A percentile compares a stretch with the other conserved stretches of the same genome.
Evolutionary conservation across 2,797 vertebrate genomes (phyloP).

Genomic region (Octomys mimax): DNA sequence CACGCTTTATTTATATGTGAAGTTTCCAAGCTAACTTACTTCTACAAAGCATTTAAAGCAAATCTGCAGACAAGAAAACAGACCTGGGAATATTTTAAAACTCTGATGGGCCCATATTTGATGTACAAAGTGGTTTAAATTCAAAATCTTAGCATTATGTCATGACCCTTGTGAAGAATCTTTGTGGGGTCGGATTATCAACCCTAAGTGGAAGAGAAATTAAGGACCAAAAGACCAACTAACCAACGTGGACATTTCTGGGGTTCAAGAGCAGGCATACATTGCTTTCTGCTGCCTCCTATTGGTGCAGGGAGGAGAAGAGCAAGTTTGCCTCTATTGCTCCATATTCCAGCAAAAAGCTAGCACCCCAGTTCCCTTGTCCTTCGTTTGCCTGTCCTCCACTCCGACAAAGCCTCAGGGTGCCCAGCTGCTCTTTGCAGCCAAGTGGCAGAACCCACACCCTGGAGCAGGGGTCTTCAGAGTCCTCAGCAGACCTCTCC

Average conservation of each 20-base stretch:
- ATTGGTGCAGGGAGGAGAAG: neutral
- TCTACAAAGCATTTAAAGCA: constrained; percentile 59
- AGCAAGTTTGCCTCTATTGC: neutral
- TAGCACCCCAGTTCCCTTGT: neutral
- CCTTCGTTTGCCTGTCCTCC: neutral
- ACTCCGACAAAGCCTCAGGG: neutral
- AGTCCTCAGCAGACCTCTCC: neutral
- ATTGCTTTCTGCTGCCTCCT: constrained; percentile 38
- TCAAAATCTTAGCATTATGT: neutral
- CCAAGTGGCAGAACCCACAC: neutral
- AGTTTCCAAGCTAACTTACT: constrained; percentile 10
- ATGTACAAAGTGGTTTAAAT: constrained; percentile 12
- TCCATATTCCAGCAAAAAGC: neutral
- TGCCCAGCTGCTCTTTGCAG: neutral
- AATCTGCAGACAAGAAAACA: neutral
- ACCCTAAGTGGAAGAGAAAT: neutral
- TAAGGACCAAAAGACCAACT: neutral
- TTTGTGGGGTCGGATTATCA: neutral
- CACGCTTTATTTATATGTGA: neutral
- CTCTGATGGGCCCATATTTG: neutral
- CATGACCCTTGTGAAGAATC: neutral
- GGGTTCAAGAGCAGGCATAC: accelerated
- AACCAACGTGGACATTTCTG: neutral
- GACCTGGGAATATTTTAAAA: neutral
- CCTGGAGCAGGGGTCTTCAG: neutral